phyloP scores from a whole-genome alignment of 30 jellyfish, hydroid and myxozoan genomes.

The Hydra vulgaris region DNA sequence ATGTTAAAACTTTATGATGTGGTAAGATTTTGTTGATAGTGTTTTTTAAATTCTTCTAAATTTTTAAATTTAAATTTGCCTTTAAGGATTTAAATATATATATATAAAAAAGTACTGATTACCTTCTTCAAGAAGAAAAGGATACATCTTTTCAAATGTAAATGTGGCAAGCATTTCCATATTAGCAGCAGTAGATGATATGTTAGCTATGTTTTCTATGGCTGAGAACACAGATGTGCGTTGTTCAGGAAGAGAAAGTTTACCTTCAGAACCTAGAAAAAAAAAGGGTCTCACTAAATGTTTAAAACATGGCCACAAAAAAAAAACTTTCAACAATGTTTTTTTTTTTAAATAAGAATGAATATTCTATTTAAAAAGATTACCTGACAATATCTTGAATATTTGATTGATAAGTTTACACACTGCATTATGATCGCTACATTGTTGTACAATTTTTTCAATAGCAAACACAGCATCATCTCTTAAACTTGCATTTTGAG shows the following conservation, averaged over 20 bases:
- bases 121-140: constrained; percentile 74
- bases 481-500: constrained; percentile 35
- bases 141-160: constrained; percentile 24
- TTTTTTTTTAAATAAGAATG: no score
- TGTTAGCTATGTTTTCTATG: constrained; percentile 28
- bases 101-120: neutral
- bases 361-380: no score
- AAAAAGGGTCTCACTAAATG: no score
- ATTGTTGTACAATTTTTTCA: constrained; percentile 46
- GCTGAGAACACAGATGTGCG: constrained; percentile 56
- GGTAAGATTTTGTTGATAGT: no score
- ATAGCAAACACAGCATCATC: constrained; percentile 36
- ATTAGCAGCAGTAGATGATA: constrained; percentile 59
- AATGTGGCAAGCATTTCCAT: constrained; percentile 51
- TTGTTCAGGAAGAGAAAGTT: constrained; percentile 64
- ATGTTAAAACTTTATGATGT: no score
- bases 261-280: constrained; percentile 75
- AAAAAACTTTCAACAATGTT: no score
- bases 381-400: constrained; percentile 48
- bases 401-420: constrained; percentile 29
- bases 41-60: no score
- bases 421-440: constrained; percentile 82
- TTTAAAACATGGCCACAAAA: no score
- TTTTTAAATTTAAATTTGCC: no score
- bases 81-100: neutral